Conservation (phyloP, 2,113 vertebrate species). For the Fulica atra region DNA sequence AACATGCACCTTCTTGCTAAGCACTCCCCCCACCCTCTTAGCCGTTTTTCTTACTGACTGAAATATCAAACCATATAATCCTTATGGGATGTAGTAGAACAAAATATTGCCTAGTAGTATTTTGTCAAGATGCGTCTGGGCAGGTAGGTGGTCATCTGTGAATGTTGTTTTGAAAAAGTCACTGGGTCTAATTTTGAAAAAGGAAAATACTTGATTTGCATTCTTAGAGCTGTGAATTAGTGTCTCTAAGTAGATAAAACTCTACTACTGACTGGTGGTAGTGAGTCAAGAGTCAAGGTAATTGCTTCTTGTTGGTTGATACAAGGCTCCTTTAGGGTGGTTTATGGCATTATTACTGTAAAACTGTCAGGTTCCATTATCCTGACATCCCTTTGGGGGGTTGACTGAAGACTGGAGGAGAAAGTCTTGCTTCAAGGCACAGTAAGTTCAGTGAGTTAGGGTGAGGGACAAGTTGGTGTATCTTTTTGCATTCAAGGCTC, state of each 20-base stretch:
- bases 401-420: conserved; percentile 20
- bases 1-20: neutral
- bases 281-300: conserved; percentile 48
- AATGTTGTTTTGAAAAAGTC: neutral
- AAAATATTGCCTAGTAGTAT: neutral
- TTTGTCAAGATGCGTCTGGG: neutral
- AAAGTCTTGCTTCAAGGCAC: conserved; percentile 43
- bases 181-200: neutral
- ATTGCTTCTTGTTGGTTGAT: conserved; percentile 55
- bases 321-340: conserved; percentile 43
- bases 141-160: neutral
- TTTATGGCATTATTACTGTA: conserved; percentile 54
- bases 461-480: conserved; percentile 38
- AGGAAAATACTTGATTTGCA: neutral
- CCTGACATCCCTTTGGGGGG: conserved; percentile 43
- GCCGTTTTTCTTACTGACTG: neutral
- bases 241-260: conserved; percentile 10
- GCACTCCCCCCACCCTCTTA: no score
- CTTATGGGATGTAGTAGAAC: neutral
- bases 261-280: neutral
- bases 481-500: conserved; percentile 24
- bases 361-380: conserved; percentile 62
- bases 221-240: neutral
- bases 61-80: neutral
- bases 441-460: neutral